Evolutionary conservation across 1,140 invertebrate genomes (phyloP).

Genomic region (Conus betulinus): DNA sequence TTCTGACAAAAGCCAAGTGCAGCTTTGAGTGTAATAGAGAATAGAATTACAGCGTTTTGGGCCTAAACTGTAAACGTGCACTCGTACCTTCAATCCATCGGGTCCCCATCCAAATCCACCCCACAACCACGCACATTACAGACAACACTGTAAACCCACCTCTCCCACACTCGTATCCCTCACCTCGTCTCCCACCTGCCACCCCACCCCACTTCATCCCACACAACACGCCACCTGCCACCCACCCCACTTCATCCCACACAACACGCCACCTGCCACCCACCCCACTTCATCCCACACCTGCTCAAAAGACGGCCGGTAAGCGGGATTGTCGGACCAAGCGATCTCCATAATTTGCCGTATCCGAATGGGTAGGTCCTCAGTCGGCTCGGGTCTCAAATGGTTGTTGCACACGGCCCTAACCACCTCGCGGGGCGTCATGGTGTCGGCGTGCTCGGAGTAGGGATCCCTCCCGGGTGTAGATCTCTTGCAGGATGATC

Average conservation of each 20-base stretch:
- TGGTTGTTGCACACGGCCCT: constrained; percentile 42
- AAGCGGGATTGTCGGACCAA: constrained; percentile 53
- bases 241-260: neutral
- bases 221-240: neutral
- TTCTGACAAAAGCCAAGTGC: no score
- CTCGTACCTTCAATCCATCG: no score
- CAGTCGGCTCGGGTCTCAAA: constrained; percentile 48
- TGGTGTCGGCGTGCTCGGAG: constrained; percentile 48
- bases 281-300: constrained; percentile 18
- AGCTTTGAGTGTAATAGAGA: no score
- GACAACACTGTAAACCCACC: no score
- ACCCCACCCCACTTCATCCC: neutral
- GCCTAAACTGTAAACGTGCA: no score
- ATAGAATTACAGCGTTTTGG: no score
- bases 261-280: no score
- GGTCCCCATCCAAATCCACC: no score
- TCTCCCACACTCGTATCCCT: neutral
- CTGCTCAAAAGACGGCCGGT: constrained; percentile 49
- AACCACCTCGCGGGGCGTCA: constrained; percentile 42
- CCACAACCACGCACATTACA: no score
- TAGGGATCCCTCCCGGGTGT: constrained; percentile 58
- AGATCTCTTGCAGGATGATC: constrained; percentile 62
- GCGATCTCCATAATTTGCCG: constrained; percentile 57
- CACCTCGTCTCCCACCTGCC: no score
- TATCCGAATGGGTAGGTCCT: constrained; percentile 46